phyloP scores from a whole-genome alignment of 2,797 vertebrate species.

The Streptopelia turtur region DNA sequence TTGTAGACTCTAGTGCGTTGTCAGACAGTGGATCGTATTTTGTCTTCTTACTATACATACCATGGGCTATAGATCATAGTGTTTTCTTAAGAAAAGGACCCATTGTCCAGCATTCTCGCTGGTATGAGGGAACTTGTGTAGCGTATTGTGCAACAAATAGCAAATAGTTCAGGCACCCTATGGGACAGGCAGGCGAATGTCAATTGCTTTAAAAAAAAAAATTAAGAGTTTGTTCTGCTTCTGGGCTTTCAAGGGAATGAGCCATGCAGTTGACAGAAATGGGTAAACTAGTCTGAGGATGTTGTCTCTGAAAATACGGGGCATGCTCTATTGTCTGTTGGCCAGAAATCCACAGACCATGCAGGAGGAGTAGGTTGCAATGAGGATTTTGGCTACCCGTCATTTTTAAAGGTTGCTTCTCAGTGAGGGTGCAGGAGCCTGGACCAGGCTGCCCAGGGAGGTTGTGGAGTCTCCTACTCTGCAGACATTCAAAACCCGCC shows the following conservation, averaged over 20 bases:
- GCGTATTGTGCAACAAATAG: constrained; percentile 49
- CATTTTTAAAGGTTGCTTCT: neutral
- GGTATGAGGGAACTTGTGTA: constrained; percentile 37
- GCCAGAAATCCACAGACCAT: neutral
- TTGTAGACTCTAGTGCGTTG: constrained; percentile 59
- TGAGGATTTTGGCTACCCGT: neutral
- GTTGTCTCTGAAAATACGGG: neutral
- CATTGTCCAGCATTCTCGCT: constrained; percentile 44
- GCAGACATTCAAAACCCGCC: no score
- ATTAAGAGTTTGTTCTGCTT: neutral
- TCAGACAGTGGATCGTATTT: constrained; percentile 61
- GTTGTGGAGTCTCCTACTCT: no score
- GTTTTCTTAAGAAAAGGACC: constrained; percentile 51
- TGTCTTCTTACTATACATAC: constrained; percentile 66
- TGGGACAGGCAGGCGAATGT: constrained; percentile 40
- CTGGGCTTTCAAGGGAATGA: neutral
- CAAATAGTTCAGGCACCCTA: constrained; percentile 27
- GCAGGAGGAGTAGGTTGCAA: neutral
- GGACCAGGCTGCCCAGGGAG: no score
- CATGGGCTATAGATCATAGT: constrained; percentile 58
- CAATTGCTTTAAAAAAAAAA: constrained; percentile 15
- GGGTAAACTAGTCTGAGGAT: constrained; percentile 4
- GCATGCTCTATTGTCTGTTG: neutral
- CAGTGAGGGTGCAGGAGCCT: no score
- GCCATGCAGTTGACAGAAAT: neutral